A percentile compares a stretch with the other conserved stretches of the same genome.
phyloP scores from a whole-genome alignment of 2,113 vertebrate species.

The Benitochromis conjunctus region DNA sequence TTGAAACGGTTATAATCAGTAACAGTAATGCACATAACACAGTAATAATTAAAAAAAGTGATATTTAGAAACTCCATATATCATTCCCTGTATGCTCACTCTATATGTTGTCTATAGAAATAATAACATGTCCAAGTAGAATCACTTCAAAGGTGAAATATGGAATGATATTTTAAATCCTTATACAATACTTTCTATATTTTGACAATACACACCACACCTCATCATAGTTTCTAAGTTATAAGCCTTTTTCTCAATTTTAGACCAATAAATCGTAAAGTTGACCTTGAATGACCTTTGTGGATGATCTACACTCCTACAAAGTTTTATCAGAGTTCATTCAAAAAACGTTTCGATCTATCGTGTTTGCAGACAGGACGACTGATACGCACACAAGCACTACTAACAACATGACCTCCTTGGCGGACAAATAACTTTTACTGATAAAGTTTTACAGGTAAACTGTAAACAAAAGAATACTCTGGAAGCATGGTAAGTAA shows the following conservation, averaged over 20 bases:
- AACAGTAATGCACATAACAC: not conserved
- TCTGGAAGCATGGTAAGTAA: not conserved
- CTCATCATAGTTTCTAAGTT: not conserved
- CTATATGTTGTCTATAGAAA: not conserved
- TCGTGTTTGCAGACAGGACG: not conserved
- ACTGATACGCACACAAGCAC: not conserved
- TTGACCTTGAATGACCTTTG: not conserved
- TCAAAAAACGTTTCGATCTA: not conserved
- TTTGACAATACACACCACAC: not conserved
- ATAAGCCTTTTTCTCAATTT: not conserved
- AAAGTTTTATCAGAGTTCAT: not conserved
- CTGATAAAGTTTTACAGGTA: not conserved
- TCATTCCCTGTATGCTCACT: not conserved
- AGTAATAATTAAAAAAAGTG: not conserved
- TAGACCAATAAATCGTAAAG: not conserved
- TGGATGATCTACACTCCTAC: not conserved
- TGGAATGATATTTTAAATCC: not conserved
- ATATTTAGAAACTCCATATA: not conserved
- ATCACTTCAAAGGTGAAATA: not conserved
- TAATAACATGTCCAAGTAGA: not conserved
- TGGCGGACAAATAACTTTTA: not conserved
- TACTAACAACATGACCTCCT: not conserved
- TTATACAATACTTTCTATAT: not conserved
- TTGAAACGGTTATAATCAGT: not conserved
- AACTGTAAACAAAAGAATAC: not conserved